Conservation (phyloP, 2,888 invertebrate species). For the Chaetogeoica ovagalla region DNA sequence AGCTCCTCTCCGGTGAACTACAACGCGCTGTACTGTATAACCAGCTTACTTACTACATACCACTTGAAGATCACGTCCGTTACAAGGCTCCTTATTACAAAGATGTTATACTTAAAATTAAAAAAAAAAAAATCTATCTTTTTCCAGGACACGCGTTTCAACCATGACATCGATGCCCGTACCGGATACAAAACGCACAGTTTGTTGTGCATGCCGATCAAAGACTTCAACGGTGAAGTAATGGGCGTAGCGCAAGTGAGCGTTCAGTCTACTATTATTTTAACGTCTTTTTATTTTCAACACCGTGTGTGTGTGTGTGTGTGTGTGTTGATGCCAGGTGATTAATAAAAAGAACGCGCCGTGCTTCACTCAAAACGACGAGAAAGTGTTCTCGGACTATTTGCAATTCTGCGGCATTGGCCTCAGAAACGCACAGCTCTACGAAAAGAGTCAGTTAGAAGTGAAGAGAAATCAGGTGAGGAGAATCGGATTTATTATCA, state of each 20-base stretch:
- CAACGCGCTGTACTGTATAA: no score
- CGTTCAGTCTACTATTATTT: background rate
- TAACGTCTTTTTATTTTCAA: background rate
- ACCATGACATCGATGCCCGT: constrained; percentile 88
- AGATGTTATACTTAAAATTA: background rate
- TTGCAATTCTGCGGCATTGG: constrained; percentile 96
- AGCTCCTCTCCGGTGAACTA: no score
- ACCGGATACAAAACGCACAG: constrained; percentile 93
- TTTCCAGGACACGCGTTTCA: constrained; percentile 81
- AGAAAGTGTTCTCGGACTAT: constrained; percentile 88
- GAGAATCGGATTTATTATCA: background rate
- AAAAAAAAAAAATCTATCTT: background rate
- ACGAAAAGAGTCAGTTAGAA: constrained; percentile 92
- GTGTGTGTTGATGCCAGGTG: constrained; percentile 64
- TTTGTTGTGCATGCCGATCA: constrained; percentile 93
- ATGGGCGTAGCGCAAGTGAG: constrained; percentile 86
- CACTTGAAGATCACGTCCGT: background rate
- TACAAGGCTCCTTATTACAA: background rate
- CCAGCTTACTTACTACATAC: no score
- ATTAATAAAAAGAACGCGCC: constrained; percentile 87
- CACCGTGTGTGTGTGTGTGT: no score
- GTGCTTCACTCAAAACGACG: constrained; percentile 83
- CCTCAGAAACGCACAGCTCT: constrained; percentile 91
- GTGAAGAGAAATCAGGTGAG: constrained; percentile 86
- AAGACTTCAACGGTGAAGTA: constrained; percentile 90